Percentiles rank a stretch among this genome's conserved stretches.
Conservation (phyloP, 2,113 vertebrate species). For the Uria lomvia region DNA sequence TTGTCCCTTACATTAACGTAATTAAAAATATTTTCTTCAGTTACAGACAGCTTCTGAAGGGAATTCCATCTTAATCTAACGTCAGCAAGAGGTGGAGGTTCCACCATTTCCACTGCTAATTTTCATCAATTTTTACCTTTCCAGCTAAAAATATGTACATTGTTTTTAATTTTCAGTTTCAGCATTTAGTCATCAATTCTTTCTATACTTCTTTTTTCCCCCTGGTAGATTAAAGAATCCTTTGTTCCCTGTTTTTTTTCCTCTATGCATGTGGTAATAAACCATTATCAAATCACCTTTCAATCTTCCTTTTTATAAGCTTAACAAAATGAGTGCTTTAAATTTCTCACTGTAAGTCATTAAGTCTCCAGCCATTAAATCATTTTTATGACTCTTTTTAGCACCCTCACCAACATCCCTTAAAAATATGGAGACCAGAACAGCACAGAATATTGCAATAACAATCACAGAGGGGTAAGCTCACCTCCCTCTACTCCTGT, state of each 20-base stretch:
- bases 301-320: constrained; percentile 44
- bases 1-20: neutral
- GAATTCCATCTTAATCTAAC: neutral
- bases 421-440: neutral
- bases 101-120: neutral
- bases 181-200: neutral
- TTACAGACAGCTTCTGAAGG: neutral
- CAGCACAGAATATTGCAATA: neutral
- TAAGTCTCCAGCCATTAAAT: constrained; percentile 36
- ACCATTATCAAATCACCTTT: constrained; percentile 42
- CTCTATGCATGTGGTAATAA: neutral
- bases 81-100: neutral
- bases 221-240: neutral
- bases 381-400: constrained; percentile 40
- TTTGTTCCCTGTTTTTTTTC: constrained; percentile 40
- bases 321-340: constrained; percentile 36
- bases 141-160: neutral
- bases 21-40: neutral
- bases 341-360: constrained; percentile 31
- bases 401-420: neutral
- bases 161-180: neutral
- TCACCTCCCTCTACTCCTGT: neutral
- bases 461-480: neutral
- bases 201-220: neutral
- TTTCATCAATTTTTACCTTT: neutral